These are phyloP conservation scores for Uloborus diversus DNA, from an alignment of 1,140 invertebrate genomes.

Conservation along the genomic window DNA sequence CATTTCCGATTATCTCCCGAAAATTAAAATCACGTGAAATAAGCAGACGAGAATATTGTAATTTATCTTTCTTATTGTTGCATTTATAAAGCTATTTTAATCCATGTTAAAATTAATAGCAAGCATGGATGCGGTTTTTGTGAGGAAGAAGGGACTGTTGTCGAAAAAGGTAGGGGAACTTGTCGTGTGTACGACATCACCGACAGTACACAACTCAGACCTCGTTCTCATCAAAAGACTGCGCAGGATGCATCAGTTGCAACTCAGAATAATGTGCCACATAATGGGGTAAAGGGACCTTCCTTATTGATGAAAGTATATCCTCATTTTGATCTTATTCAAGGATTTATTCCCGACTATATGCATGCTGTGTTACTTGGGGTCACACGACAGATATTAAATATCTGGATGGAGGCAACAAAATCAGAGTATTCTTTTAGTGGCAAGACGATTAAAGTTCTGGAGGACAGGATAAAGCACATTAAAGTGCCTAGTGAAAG, in stretches of 20 bases:
- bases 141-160: too few species aligned
- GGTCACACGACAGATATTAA: not conserved
- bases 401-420: not conserved
- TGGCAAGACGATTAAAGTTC: not conserved
- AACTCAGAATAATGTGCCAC: not conserved
- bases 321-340: not conserved
- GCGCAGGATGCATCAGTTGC: not conserved
- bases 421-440: not conserved
- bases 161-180: too few species aligned
- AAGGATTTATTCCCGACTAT: constrained; percentile 4
- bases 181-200: too few species aligned
- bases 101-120: too few species aligned
- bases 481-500: not conserved
- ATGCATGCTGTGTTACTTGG: constrained; percentile 1
- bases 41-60: too few species aligned
- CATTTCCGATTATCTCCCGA: too few species aligned
- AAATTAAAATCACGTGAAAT: too few species aligned
- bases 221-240: not conserved
- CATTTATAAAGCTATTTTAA: too few species aligned
- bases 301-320: not conserved
- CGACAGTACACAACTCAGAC: not conserved
- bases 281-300: not conserved
- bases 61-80: too few species aligned
- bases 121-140: too few species aligned
- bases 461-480: not conserved